Evolutionary conservation across 2,888 invertebrate species (phyloP).

Genomic region (Lithophane semibrunnea): DNA sequence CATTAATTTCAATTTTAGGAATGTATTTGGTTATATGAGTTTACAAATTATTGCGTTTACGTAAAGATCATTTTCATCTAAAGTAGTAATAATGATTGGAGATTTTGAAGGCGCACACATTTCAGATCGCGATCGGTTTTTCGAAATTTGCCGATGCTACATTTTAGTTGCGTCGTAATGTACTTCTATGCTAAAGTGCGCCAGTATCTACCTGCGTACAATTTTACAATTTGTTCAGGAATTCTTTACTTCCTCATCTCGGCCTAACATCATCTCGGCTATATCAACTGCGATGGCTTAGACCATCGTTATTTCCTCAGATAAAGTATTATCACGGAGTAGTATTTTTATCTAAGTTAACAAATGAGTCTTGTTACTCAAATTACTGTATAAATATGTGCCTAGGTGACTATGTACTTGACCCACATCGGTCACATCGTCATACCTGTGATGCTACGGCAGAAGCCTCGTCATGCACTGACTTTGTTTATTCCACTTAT

Average conservation of each 20-base stretch:
- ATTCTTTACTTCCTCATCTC: not conserved
- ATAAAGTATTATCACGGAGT: conserved; percentile 23
- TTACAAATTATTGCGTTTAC: no score
- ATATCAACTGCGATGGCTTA: conserved; percentile 37
- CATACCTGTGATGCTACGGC: conserved; percentile 29
- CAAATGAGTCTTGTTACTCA: conserved; percentile 40
- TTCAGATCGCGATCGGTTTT: no score
- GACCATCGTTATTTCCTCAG: conserved; percentile 38
- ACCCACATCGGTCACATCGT: conserved; percentile 9
- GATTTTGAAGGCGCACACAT: no score
- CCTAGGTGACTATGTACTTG: conserved; percentile 43
- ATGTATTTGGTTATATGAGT: no score
- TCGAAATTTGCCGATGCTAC: no score
- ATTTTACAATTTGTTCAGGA: not conserved
- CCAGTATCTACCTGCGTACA: not conserved
- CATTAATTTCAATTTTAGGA: no score
- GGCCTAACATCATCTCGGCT: not conserved
- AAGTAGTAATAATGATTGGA: no score
- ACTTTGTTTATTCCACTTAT: conserved; percentile 14
- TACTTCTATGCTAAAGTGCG: no score
- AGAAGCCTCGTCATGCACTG: not conserved
- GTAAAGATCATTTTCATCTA: no score
- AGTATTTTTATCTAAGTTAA: conserved; percentile 30
- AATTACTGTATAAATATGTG: conserved; percentile 45
- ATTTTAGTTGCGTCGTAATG: no score